Evolutionary conservation across 2,113 vertebrate species (phyloP).

Genomic region (Rhinolophus sinicus): DNA sequence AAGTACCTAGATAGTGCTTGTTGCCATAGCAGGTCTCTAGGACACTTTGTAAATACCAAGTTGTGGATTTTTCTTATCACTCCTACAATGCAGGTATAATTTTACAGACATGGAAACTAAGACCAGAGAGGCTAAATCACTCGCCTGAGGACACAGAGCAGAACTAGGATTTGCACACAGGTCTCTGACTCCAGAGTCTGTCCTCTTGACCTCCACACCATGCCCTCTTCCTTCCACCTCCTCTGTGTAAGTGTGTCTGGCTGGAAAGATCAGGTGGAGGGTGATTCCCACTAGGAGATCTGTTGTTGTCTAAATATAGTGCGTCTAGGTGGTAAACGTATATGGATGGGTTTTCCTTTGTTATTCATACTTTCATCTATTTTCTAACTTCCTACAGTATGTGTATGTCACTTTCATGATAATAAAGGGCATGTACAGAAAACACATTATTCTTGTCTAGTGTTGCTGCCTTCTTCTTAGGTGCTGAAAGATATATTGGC

Average conservation of each 20-base stretch:
- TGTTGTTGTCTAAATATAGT: background rate
- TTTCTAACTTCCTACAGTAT: conserved; percentile 4
- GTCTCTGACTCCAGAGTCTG: background rate
- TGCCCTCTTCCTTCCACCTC: background rate
- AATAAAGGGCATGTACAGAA: background rate
- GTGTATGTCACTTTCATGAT: background rate
- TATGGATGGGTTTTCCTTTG: background rate
- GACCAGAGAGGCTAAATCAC: background rate
- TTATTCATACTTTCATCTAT: background rate
- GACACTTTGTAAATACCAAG: background rate
- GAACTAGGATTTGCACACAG: background rate
- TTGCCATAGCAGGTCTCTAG: background rate
- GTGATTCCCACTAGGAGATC: background rate
- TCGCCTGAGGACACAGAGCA: background rate
- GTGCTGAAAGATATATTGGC: background rate
- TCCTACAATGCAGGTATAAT: background rate
- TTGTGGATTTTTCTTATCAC: background rate
- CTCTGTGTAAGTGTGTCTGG: background rate
- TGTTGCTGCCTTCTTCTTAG: background rate
- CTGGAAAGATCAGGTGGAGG: background rate
- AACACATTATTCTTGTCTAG: background rate
- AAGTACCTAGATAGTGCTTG: background rate
- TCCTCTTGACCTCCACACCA: background rate
- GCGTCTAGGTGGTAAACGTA: background rate
- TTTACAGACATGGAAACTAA: background rate